Base-by-base conservation (phyloP, 2,113 vertebrate species). In the Platysteira castanea region DNA sequence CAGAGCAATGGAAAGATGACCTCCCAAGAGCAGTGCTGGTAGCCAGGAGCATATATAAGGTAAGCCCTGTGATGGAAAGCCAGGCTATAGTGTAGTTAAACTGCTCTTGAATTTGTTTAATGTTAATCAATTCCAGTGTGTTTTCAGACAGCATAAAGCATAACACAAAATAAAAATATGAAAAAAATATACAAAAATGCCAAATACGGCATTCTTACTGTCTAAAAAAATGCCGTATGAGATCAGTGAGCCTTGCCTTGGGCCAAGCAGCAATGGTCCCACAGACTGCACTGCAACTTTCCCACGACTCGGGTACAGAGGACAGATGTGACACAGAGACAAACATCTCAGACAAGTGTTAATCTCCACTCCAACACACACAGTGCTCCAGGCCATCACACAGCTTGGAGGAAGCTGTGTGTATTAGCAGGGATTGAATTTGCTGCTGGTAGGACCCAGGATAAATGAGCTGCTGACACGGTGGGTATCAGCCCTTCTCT, bases 111-210 rank as follows among this genome's bases (percentile, higher is more conserved):
- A 82, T 82, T 85, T 53, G 15, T 68, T 95, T 65, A 82, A 44
- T 3, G 19, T 90, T 81, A 71, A 94, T 78, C 76, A 94, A 81
- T 90, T 64, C 44, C n/a, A 50, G 9, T n/a, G 10, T 57, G 24
- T 87, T 96, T 94, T 76, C 85, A 87, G 85, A 80, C 37, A 88
- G 67, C 82, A 93, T 37, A 89, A 94, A 57, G 37, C 31, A 16
- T 60, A 57, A 59, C 49, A 74, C 59, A 19, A 85, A 92, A 54
- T 23, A 35, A 88, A 84, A 59, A 67, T 39, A 67, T 4, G 20
- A 30, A 42, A 31, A 68, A 71, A 59, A 31, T 12, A 19, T 16
- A 11, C 52, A 83, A 27, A 71, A 92, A 61, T 54, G 12, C 6
- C 22, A 64, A 63, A 81, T 46, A 35, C 1, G 10, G 28, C 13